A percentile compares a stretch with the other conserved stretches of the same genome.
Evolutionary conservation across 1,140 invertebrate species (phyloP).

Genomic region (Orius insidiosus): DNA sequence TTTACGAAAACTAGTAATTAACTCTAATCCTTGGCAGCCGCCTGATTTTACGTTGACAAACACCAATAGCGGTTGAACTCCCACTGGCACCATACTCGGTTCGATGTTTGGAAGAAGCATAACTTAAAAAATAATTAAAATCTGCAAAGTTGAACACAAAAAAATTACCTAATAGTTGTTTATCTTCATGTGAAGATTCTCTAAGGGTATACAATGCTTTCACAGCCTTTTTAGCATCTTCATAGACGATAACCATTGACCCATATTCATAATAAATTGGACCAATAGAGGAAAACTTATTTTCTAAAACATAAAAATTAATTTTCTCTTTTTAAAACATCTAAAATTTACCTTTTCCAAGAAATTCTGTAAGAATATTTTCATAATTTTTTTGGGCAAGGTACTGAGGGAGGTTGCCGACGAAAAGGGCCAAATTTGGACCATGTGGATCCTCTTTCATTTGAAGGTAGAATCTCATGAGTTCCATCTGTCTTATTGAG

Average conservation of each 20-base stretch:
- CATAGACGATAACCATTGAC: constrained; percentile 93
- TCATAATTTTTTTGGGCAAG: constrained; percentile 95
- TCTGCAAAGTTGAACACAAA: not conserved
- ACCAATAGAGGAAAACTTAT: constrained; percentile 90
- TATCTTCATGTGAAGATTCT: constrained; percentile 90
- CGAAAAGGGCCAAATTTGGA: constrained; percentile 87
- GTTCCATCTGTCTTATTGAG: constrained; percentile 92
- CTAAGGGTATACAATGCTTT: constrained; percentile 81
- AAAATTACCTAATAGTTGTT: constrained; percentile 73
- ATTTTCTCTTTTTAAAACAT: constrained; percentile 71
- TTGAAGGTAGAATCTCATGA: constrained; percentile 96
- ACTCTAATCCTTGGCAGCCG: constrained; percentile 93
- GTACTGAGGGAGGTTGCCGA: constrained; percentile 92
- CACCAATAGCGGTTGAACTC: constrained; percentile 85
- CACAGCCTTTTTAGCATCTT: constrained; percentile 86
- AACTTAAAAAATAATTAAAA: constrained; percentile 36
- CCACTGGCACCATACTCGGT: constrained; percentile 71
- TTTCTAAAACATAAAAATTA: constrained; percentile 43
- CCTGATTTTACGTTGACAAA: constrained; percentile 99
- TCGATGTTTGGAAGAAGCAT: constrained; percentile 95
- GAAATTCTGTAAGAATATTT: constrained; percentile 85
- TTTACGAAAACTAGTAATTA: constrained; percentile 96
- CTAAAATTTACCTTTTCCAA: constrained; percentile 60
- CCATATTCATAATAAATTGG: constrained; percentile 99
- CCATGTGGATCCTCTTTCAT: constrained; percentile 94